Conservation (phyloP, 2,888 invertebrate species). For the Willowsia nigromaculata region DNA sequence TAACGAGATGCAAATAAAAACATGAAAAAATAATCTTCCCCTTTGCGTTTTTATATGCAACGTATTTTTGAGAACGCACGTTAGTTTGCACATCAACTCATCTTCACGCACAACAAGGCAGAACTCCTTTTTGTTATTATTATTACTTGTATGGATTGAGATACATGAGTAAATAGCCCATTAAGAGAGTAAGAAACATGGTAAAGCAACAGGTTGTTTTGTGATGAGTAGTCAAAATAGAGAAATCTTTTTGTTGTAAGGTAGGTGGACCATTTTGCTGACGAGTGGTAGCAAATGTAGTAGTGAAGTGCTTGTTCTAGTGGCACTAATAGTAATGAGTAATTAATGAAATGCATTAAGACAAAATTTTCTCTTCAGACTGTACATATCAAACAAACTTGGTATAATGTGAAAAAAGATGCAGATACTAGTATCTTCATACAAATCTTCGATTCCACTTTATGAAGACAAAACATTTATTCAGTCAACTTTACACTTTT, state of each 20-base stretch:
- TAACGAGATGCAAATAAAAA: constrained; percentile 43
- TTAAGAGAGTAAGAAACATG: constrained; percentile 50
- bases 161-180: constrained; percentile 59
- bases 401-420: neutral
- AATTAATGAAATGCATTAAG: constrained; percentile 64
- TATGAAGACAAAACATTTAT: neutral
- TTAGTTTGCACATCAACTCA: constrained; percentile 4
- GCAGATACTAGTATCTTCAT: neutral
- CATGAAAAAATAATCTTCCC: constrained; percentile 44
- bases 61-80: neutral
- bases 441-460: neutral
- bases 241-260: constrained; percentile 23
- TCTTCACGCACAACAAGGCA: neutral
- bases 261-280: neutral
- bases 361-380: constrained; percentile 38
- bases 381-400: constrained; percentile 12
- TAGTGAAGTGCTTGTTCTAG: constrained; percentile 8
- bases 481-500: constrained; percentile 29
- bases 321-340: constrained; percentile 50
- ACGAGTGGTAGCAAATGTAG: neutral
- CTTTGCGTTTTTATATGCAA: neutral
- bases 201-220: constrained; percentile 55
- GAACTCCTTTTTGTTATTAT: constrained; percentile 26
- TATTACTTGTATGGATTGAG: constrained; percentile 44
- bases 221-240: constrained; percentile 29